Conservation (phyloP, 2,888 invertebrate species). For the Cheilosia pagana region DNA sequence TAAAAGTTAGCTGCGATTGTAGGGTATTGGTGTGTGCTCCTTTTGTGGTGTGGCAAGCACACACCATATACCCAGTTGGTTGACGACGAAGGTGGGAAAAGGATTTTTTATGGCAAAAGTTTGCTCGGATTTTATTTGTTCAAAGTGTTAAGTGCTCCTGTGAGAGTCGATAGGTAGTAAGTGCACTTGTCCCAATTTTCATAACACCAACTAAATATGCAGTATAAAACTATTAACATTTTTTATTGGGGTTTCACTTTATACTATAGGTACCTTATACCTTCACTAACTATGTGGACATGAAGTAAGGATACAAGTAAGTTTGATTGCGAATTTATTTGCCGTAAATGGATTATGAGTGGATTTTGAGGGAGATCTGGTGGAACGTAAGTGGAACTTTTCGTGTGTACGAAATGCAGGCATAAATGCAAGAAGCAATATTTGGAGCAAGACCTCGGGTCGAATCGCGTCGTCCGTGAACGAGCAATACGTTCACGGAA, state of each 20-base stretch:
- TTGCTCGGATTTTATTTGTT: conserved; percentile 56
- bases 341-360: conserved; percentile 7
- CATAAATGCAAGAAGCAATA: no score
- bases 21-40: conserved; percentile 8
- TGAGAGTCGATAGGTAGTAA: conserved; percentile 34
- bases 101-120: conserved; percentile 70
- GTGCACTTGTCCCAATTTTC: conserved; percentile 59
- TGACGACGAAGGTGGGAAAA: conserved; percentile 63
- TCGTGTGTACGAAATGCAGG: no score
- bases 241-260: conserved; percentile 51
- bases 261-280: conserved; percentile 11
- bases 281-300: conserved; percentile 15
- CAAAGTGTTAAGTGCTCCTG: conserved; percentile 62
- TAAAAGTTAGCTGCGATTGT: conserved; percentile 32
- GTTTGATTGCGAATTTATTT: conserved; percentile 47
- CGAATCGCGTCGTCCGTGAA: no score
- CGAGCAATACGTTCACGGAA: no score
- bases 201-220: conserved; percentile 42
- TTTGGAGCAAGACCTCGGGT: no score
- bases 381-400: no score
- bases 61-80: conserved; percentile 12
- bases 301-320: conserved; percentile 42
- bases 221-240: conserved; percentile 49
- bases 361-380: not conserved
- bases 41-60: conserved; percentile 53